phyloP scores from a whole-genome alignment of 1,140 invertebrate genomes.

The Drosophila asahinai region DNA sequence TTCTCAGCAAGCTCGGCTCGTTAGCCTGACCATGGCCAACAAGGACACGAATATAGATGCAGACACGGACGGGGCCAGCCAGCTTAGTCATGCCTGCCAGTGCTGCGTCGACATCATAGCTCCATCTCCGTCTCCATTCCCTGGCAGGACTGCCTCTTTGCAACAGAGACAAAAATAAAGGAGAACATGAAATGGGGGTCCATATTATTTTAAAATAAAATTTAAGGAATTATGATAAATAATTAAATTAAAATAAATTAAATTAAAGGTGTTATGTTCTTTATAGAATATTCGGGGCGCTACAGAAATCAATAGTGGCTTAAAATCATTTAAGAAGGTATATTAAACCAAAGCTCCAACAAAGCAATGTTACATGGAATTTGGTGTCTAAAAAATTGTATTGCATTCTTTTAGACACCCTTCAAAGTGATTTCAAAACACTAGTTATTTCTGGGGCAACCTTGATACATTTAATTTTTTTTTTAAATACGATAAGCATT shows the following conservation, averaged over 20 bases:
- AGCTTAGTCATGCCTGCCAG: constrained; percentile 72
- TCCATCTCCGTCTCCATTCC: constrained; percentile 12
- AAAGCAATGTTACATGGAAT: no score
- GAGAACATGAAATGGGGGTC: background rate
- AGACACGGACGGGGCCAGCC: constrained; percentile 32
- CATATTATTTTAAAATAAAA: no score
- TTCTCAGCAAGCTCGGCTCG: constrained; percentile 24
- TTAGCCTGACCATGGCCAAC: constrained; percentile 57
- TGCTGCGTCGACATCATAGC: constrained; percentile 57
- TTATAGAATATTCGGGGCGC: no score
- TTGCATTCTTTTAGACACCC: no score
- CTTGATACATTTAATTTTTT: background rate
- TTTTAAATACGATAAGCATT: background rate
- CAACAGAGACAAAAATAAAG: background rate
- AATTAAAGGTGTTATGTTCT: background rate
- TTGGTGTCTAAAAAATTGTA: no score
- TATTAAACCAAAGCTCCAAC: no score
- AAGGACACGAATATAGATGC: constrained; percentile 36
- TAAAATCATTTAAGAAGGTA: no score
- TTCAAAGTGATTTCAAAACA: no score
- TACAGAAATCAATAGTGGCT: no score
- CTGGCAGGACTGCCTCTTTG: constrained; percentile 7
- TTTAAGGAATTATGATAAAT: background rate
- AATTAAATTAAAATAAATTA: background rate
- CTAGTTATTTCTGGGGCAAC: no score